Conservation (phyloP, 2,113 vertebrate genomes). For the Hemichromis elongatus region DNA sequence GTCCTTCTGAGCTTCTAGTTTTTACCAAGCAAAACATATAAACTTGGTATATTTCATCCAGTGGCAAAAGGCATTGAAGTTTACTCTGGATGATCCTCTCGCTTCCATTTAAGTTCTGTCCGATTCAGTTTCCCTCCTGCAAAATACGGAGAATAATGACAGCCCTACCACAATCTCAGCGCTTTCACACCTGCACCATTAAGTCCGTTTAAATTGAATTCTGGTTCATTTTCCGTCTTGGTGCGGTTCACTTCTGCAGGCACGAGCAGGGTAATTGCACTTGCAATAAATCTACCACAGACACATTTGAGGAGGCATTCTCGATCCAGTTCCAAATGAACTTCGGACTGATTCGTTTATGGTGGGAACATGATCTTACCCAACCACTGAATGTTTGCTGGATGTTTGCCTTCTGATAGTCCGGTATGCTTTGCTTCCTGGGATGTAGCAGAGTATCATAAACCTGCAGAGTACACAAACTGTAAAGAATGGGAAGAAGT, state of each 20-base stretch:
- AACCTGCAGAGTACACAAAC: background rate
- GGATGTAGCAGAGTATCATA: background rate
- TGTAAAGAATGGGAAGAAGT: background rate
- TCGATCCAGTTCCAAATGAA: background rate
- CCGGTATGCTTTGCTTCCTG: background rate
- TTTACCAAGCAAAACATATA: background rate
- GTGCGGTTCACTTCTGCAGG: background rate
- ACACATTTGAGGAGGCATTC: background rate
- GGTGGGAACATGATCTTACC: background rate
- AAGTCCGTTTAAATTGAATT: background rate
- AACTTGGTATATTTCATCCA: background rate
- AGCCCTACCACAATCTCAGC: background rate
- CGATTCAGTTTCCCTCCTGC: background rate
- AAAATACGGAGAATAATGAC: background rate
- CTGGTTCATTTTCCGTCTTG: background rate
- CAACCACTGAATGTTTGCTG: background rate
- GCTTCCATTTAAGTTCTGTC: background rate
- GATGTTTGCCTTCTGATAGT: background rate
- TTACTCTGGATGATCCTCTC: background rate
- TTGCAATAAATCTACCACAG: background rate
- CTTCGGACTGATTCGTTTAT: background rate
- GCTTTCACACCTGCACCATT: background rate
- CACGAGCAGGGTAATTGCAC: background rate
- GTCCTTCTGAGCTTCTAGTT: background rate
- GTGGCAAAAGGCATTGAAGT: background rate